Evolutionary conservation across 2,888 invertebrate genomes (phyloP).

Genomic region (Spodoptera littoralis): DNA sequence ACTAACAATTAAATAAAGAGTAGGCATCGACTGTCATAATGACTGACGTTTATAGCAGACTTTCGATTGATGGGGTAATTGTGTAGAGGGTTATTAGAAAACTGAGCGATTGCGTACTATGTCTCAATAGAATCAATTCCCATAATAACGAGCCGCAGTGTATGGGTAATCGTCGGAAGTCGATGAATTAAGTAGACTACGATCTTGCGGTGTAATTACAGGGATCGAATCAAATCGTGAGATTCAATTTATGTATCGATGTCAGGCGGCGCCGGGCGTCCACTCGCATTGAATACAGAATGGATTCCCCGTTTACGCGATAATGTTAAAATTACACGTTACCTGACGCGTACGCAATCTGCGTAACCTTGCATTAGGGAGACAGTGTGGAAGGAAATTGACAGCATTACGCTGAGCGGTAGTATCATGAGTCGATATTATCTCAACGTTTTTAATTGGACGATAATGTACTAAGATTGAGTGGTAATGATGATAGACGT

Average conservation of each 20-base stretch:
- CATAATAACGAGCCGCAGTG: slow-evolving; percentile 70
- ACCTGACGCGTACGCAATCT: slow-evolving; percentile 51
- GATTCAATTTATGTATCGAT: slow-evolving; percentile 82
- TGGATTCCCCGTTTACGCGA: slow-evolving; percentile 68
- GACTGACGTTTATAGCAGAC: slow-evolving; percentile 50
- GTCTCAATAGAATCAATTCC: slow-evolving; percentile 75
- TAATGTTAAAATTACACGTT: slow-evolving; percentile 73
- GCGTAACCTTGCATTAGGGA: slow-evolving; percentile 47
- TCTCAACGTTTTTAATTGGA: slow-evolving; percentile 35
- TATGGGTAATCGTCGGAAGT: slow-evolving; percentile 78
- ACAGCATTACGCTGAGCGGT: slow-evolving; percentile 34
- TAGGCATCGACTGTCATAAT: slow-evolving; percentile 51
- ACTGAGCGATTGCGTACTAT: slow-evolving; percentile 63
- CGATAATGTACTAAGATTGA: slow-evolving; percentile 34
- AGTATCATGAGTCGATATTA: slow-evolving; percentile 35
- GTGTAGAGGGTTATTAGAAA: slow-evolving; percentile 61
- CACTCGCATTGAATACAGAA: slow-evolving; percentile 56
- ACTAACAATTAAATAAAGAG: slow-evolving; percentile 47
- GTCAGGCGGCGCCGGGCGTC: slow-evolving; percentile 70
- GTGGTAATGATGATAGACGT: slow-evolving; percentile 33
- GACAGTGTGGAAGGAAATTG: slow-evolving; percentile 50
- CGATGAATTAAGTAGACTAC: slow-evolving; percentile 72
- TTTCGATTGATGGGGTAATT: slow-evolving; percentile 62
- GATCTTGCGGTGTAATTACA: slow-evolving; percentile 74
- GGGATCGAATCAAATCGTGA: slow-evolving; percentile 77